Base-by-base conservation (phyloP, 1,140 invertebrate genomes). In the Sitobion miscanthi region DNA sequence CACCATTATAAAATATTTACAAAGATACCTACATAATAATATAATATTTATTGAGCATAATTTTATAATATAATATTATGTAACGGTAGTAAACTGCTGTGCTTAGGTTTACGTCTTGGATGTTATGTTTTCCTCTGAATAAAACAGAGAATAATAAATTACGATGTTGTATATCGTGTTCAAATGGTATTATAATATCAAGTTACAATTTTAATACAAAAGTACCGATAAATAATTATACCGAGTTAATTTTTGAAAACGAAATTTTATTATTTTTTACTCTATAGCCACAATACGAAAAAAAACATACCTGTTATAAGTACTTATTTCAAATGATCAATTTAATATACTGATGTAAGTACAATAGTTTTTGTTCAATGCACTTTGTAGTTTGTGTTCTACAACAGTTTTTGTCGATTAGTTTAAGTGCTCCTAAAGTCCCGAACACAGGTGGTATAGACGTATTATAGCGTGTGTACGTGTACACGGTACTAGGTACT, bases 1-100 rank as follows among this genome's bases (percentile, higher is more conserved):
- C n/a, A 69, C 62, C 62, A 77, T 77, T 17, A 77, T 77, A 77
- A 77, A 77, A 77, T 77, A 77, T 77, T 77, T 77, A 77, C 62
- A 77, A 30, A 77, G 30, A 17, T 77, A 77, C 4, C n/a, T 25
- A n/a, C 62, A 77, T 77, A 77, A 77, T 77, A n/a, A 69, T n/a
- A n/a, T 77, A 77, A n/a, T n/a, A 77, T 77, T 77, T 77, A 77
- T n/a, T n/a, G 62, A 77, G 14, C 30, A 35, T 35, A n/a, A n/a
- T 77, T 77, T 5, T 77, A 77, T 69, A 14, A 69, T 69, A 14
- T 77, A 35, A n/a, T n/a, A 77, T 77, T 77, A 77, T 14, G 62
- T 77, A 77, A 77, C 1, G 62, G n/a, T n/a, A 77, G n/a, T 77
- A n/a, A 77, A 77, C 30, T 30, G 30, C 57, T 77, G n/a, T 77